Evolutionary conservation across 2,113 vertebrate genomes (phyloP), one percentile per base, ranked within the genome.

Genomic region (Panurus biarmicus): DNA sequence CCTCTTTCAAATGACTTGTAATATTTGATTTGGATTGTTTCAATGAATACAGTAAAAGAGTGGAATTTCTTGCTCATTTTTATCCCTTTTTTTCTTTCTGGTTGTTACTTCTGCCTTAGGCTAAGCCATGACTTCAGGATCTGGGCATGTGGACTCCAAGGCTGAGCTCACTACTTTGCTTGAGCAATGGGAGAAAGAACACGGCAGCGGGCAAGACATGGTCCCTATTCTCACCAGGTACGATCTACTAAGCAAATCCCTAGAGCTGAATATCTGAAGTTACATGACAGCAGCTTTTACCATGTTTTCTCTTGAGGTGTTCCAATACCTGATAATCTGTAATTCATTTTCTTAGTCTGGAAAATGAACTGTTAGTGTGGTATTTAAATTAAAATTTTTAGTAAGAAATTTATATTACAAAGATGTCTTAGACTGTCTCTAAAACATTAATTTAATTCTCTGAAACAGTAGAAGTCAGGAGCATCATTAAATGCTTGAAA

Each of bases 181-280:
- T 96, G 99, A 99, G 96, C 98, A 99, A 82, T 99, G 99, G 99
- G 99, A 99, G 94, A 98, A 98, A 58, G 99, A 99, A n/a, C 99
- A 99, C 92, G 98, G 98, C 94, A 98, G 97, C 3, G 99, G 99
- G 57, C 98, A 98, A 91, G 99, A 99, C 85, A 98, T 99, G 97
- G 98, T 99, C 57, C 98, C 98, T 94, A 98, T 99, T 90, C 98
- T 99, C 73, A 99, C 99, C 81, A 99, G 99, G 99, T 99, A 96
- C 97, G 98, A 76, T 44, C 45, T 81, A 2, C n/a, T 83, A 29
- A 42, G 18, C 42, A 44, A 67, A 40, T 78, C 65, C 14, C 10
- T 80, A 44, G n/a, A 50, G 71, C 25, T 70, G 24, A 47, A 3
- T 48, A 31, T 60, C 48, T 81, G 35, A 83, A 54, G 14, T 66